Percentiles rank a stretch among this genome's conserved stretches.
These are phyloP conservation scores for Heliothis virescens DNA, from an alignment of 1,140 invertebrate species.

Conservation along the genomic window DNA sequence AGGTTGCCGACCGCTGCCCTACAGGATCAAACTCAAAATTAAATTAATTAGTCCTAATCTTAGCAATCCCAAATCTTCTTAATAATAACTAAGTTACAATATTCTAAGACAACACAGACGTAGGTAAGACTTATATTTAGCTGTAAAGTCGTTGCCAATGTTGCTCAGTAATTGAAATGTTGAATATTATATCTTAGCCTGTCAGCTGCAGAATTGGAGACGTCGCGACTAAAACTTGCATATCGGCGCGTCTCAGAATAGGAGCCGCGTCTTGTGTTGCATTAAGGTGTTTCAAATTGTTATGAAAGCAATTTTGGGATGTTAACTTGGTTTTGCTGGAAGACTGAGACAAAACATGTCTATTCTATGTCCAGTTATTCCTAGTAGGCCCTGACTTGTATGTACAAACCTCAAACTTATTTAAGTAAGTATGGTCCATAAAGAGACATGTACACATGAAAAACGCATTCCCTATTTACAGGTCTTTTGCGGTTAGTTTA, in stretches of 20 bases:
- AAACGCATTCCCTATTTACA: too few species aligned
- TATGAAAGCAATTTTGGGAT: neutral
- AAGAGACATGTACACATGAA: too few species aligned
- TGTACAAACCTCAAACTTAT: too few species aligned
- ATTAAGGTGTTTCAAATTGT: neutral
- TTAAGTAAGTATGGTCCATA: too few species aligned
- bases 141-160: conserved; percentile 3
- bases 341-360: too few species aligned
- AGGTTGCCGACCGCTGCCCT: too few species aligned
- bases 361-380: too few species aligned
- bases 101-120: neutral
- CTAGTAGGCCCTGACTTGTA: too few species aligned
- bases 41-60: too few species aligned
- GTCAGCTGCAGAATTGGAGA: conserved; percentile 1
- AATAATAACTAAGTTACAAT: neutral
- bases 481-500: too few species aligned
- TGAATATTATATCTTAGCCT: conserved; percentile 35
- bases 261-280: neutral
- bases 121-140: neutral
- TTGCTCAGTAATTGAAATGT: conserved; percentile 22
- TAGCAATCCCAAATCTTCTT: too few species aligned
- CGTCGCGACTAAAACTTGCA: conserved; percentile 4
- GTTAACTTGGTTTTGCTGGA: neutral
- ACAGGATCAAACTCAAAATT: too few species aligned
- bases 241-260: neutral